Conservation (phyloP, 2,888 invertebrate genomes). For the Drosophila algonquin region DNA sequence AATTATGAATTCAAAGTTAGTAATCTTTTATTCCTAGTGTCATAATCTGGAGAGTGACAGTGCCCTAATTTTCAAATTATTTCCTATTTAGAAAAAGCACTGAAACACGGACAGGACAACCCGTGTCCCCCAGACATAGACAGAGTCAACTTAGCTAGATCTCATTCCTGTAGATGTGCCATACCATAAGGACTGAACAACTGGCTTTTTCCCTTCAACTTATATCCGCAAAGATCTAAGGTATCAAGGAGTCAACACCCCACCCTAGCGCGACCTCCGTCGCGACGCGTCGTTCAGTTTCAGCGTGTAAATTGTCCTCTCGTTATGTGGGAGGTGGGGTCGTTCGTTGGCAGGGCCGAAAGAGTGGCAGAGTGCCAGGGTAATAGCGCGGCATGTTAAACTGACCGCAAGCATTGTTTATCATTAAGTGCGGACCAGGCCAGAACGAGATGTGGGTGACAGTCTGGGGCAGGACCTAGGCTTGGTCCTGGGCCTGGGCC, state of each 20-base stretch:
- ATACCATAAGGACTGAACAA: too few relatives aligned
- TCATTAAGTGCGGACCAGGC: conserved; percentile 69
- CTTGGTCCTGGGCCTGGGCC: conserved; percentile 8
- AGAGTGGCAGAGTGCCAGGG: conserved; percentile 39
- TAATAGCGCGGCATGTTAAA: conserved; percentile 80
- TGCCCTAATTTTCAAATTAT: too few relatives aligned
- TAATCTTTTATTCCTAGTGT: too few relatives aligned
- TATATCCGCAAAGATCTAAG: conserved; percentile 4
- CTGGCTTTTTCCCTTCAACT: background rate
- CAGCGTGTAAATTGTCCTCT: conserved; percentile 80
- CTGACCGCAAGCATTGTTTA: conserved; percentile 83
- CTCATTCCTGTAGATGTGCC: too few relatives aligned
- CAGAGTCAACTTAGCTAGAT: too few relatives aligned
- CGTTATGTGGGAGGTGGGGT: conserved; percentile 57
- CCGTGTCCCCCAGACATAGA: too few relatives aligned
- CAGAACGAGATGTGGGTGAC: conserved; percentile 22
- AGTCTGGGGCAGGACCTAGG: background rate
- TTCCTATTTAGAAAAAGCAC: too few relatives aligned
- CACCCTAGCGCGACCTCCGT: conserved; percentile 41
- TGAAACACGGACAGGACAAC: too few relatives aligned
- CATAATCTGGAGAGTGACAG: too few relatives aligned
- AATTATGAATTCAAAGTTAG: too few relatives aligned
- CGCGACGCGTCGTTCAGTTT: conserved; percentile 47
- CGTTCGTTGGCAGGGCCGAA: background rate
- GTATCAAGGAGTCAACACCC: conserved; percentile 43